A percentile compares a stretch with the other conserved stretches of the same genome.
These are phyloP conservation scores for Alces alces DNA, from an alignment of 2,113 vertebrate genomes.

Conservation along the genomic window DNA sequence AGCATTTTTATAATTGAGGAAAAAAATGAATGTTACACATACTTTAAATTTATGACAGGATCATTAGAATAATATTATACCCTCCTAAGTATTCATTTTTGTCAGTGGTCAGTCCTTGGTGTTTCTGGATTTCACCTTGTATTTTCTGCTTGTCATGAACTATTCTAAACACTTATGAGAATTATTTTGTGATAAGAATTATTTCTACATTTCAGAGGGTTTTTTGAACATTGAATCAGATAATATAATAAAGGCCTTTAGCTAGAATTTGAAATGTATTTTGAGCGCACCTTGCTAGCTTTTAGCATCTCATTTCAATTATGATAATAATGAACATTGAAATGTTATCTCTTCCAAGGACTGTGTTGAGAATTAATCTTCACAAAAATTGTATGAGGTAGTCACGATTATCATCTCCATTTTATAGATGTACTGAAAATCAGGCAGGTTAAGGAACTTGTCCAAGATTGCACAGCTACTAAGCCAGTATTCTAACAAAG, in stretches of 20 bases:
- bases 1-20: background rate
- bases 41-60: background rate
- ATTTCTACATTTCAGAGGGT: background rate
- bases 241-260: background rate
- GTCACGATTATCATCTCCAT: background rate
- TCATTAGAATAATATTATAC: background rate
- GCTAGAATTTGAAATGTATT: slow-evolving; percentile 3
- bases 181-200: background rate
- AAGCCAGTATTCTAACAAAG: background rate
- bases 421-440: slow-evolving; percentile 9
- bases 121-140: background rate
- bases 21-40: background rate
- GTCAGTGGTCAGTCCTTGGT: background rate
- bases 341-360: background rate
- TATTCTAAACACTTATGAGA: background rate
- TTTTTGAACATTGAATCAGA: background rate
- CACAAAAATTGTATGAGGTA: background rate
- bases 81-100: background rate
- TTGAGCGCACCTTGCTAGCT: background rate
- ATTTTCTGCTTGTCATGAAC: background rate
- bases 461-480: background rate
- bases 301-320: background rate
- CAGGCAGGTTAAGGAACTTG: background rate
- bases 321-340: background rate
- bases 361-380: slow-evolving; percentile 10